Conservation (phyloP, 2,113 vertebrate genomes). For the Hypomesus transpacificus region DNA sequence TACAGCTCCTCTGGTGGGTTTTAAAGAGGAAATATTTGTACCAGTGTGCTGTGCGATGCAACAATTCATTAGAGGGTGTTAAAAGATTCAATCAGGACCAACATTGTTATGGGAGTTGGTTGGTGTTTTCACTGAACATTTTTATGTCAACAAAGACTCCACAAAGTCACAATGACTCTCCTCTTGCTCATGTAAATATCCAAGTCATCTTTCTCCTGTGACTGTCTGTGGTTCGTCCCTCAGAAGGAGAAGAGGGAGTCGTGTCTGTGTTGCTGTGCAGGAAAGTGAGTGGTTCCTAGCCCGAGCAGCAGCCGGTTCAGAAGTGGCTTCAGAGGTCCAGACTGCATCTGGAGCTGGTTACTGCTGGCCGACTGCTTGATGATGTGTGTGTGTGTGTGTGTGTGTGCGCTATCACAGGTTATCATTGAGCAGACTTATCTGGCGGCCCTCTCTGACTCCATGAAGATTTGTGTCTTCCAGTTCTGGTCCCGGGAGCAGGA, state of each 20-base stretch:
- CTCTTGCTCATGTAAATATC: not conserved
- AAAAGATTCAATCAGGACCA: not conserved
- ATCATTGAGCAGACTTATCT: conserved; percentile 34
- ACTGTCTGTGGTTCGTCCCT: too few species aligned
- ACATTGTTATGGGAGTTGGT: not conserved
- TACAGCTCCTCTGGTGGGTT: too few species aligned
- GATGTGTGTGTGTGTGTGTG: conserved; percentile 9
- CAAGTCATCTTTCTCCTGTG: too few species aligned
- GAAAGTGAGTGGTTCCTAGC: too few species aligned
- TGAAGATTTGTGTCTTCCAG: conserved; percentile 47
- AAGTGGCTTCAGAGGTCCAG: conserved; percentile 9
- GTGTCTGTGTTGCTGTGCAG: too few species aligned
- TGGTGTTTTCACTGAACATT: not conserved
- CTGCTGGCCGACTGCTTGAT: not conserved
- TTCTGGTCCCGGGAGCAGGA: conserved; percentile 20
- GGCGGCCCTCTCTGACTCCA: conserved; percentile 16
- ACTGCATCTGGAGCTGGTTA: conserved; percentile 60
- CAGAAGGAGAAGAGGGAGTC: not conserved
- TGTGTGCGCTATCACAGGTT: conserved; percentile 37
- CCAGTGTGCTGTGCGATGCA: not conserved
- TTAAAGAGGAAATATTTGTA: not conserved
- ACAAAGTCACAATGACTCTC: not conserved
- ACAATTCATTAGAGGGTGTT: not conserved
- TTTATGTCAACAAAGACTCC: not conserved
- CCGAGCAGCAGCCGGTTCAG: too few species aligned